These are phyloP conservation scores for Cyprinodon diabolis DNA, from an alignment of 2,797 vertebrate species.

Conservation along the genomic window DNA sequence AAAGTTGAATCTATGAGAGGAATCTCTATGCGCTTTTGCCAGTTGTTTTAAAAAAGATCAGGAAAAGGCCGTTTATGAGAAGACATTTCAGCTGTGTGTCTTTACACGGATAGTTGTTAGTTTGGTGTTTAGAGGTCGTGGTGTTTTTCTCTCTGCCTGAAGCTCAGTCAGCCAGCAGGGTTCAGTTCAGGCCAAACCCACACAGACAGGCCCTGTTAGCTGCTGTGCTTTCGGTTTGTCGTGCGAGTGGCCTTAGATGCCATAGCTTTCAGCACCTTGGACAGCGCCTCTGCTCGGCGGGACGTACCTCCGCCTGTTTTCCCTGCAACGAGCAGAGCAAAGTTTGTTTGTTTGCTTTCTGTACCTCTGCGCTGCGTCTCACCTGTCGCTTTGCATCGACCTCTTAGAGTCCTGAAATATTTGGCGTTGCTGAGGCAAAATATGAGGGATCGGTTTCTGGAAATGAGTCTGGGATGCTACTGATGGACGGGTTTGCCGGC, in stretches of 20 bases:
- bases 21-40: no score
- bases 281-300: conserved; percentile 41
- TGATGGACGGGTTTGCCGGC: conserved; percentile 42
- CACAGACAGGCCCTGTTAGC: not conserved
- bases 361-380: not conserved
- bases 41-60: no score
- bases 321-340: conserved; percentile 1
- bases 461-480: conserved; percentile 53
- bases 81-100: not conserved
- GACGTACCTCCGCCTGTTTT: conserved; percentile 2
- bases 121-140: not conserved
- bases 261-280: conserved; percentile 65
- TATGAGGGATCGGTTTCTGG: not conserved
- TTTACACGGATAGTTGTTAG: not conserved
- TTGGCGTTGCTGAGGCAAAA: conserved; percentile 1
- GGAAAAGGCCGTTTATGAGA: not conserved
- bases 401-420: not conserved
- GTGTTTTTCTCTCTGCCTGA: not conserved
- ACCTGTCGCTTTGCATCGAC: not conserved
- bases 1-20: no score
- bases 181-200: not conserved
- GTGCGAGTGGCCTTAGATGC: conserved; percentile 15
- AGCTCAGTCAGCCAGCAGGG: not conserved
- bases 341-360: not conserved
- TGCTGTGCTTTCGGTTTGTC: conserved; percentile 9